Percentiles rank a stretch among this genome's conserved stretches.
phyloP scores from a whole-genome alignment of 2,888 invertebrate genomes.

The Encarsia formosa region DNA sequence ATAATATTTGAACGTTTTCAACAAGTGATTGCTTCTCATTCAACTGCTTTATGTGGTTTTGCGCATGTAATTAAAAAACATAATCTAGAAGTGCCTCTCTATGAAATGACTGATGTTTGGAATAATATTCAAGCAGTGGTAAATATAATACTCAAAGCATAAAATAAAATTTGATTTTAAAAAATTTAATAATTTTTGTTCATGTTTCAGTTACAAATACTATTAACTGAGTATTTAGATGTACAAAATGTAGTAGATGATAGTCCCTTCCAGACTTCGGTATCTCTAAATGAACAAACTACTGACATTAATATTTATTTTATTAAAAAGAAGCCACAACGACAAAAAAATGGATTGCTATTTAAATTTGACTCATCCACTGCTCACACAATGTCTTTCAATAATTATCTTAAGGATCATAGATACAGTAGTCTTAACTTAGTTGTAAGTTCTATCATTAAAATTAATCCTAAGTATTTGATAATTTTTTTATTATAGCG shows the following conservation, averaged over 20 bases:
- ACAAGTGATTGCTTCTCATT: slow-evolving; percentile 74
- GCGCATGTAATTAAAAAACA: slow-evolving; percentile 61
- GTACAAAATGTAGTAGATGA: slow-evolving; percentile 70
- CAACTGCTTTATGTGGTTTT: slow-evolving; percentile 63
- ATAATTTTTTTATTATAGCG: slow-evolving; percentile 5
- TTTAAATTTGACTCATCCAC: slow-evolving; percentile 51
- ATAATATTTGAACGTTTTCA: slow-evolving; percentile 80
- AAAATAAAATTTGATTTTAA: slow-evolving; percentile 1
- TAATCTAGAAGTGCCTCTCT: slow-evolving; percentile 56
- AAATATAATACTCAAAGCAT: no score
- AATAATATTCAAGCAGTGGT: slow-evolving; percentile 85
- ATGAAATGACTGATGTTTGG: slow-evolving; percentile 81
- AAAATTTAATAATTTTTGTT: not conserved
- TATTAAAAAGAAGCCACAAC: slow-evolving; percentile 53
- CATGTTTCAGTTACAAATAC: slow-evolving; percentile 66
- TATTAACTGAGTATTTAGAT: slow-evolving; percentile 83
- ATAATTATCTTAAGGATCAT: slow-evolving; percentile 44
- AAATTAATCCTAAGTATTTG: not conserved
- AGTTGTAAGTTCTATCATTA: slow-evolving; percentile 30
- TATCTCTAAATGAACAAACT: slow-evolving; percentile 48
- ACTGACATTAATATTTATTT: slow-evolving; percentile 59
- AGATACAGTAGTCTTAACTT: slow-evolving; percentile 51
- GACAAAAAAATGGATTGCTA: slow-evolving; percentile 36
- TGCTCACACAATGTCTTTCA: slow-evolving; percentile 54
- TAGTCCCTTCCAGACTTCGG: slow-evolving; percentile 55